phyloP scores from a whole-genome alignment of 1,140 invertebrate genomes.

The Heliothis virescens region DNA sequence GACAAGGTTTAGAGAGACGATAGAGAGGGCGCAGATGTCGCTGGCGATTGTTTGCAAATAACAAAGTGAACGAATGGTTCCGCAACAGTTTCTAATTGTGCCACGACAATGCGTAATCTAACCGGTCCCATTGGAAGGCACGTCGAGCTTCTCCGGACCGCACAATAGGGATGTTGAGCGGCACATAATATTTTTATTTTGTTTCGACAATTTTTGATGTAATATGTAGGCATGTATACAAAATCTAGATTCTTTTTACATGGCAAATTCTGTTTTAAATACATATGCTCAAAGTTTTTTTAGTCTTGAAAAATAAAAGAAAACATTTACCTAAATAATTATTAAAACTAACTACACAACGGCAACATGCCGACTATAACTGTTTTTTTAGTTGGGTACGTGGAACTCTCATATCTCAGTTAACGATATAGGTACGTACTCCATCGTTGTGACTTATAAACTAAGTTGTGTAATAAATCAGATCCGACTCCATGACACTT shows the following conservation, averaged over 20 bases:
- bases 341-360: too few species aligned
- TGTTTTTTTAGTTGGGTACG: too few species aligned
- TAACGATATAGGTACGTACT: neutral
- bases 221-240: too few species aligned
- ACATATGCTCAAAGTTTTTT: too few species aligned
- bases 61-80: slow-evolving; percentile 72
- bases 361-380: too few species aligned
- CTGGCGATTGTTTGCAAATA: slow-evolving; percentile 77
- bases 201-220: neutral
- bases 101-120: slow-evolving; percentile 84
- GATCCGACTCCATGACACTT: slow-evolving; percentile 54
- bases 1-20: slow-evolving; percentile 43
- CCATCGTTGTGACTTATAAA: neutral
- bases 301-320: too few species aligned
- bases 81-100: slow-evolving; percentile 83
- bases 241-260: too few species aligned
- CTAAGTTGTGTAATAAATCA: slow-evolving; percentile 31
- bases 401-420: neutral
- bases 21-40: slow-evolving; percentile 72
- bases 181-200: slow-evolving; percentile 17
- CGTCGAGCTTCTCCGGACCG: slow-evolving; percentile 62
- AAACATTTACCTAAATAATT: too few species aligned
- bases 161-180: slow-evolving; percentile 56
- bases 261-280: too few species aligned
- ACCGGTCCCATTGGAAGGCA: slow-evolving; percentile 79